Base-by-base conservation (phyloP, 2,888 invertebrate species). In the Eilema sororculum region DNA sequence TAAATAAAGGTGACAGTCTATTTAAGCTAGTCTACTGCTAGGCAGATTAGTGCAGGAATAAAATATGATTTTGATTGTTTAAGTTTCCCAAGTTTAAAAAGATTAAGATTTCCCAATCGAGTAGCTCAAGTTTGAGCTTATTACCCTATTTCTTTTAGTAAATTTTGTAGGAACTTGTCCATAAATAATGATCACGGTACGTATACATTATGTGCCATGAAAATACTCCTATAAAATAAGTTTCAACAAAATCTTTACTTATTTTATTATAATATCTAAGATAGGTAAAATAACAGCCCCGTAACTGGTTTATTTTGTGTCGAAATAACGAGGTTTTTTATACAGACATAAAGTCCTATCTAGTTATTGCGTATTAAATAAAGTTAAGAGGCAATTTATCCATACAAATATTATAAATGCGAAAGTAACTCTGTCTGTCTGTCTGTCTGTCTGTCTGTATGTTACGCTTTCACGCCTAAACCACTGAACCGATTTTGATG, bases 321-420 rank as follows among this genome's bases (percentile, higher is more conserved):
- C 33, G 22, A 67, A 37, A 66, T 66, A 28, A 69, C 28, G 57
- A 66, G 41, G 63, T 12, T 75, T 46, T 52, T 52, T 52, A 52
- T n/a, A 52, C 3, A n/a, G n/a, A 8, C 52, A n/a, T 52, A 52
- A 52, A 52, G 52, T 52, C n/a, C 52, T 9, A 6, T 52, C n/a
- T n/a, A 52, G 52, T 52, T 52, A 52, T 20, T 52, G 9, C 52
- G n/a, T n/a, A 52, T 52, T n/a, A 52, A 52, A 20, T 52, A n/a
- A 52, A n/a, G 8, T 52, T 52, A 9, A 52, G n/a, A 52, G 46
- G 20, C 5, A 46, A 52, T 52, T 52, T n/a, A n/a, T n/a, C n/a
- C n/a, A n/a, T n/a, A n/a, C n/a, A n/a, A n/a, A n/a, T n/a, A n/a
- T n/a, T n/a, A n/a, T n/a, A n/a, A n/a, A n/a, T n/a, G n/a, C n/a